Evolutionary conservation across 2,888 invertebrate genomes (phyloP).

Genomic region (Helicoverpa assulta): DNA sequence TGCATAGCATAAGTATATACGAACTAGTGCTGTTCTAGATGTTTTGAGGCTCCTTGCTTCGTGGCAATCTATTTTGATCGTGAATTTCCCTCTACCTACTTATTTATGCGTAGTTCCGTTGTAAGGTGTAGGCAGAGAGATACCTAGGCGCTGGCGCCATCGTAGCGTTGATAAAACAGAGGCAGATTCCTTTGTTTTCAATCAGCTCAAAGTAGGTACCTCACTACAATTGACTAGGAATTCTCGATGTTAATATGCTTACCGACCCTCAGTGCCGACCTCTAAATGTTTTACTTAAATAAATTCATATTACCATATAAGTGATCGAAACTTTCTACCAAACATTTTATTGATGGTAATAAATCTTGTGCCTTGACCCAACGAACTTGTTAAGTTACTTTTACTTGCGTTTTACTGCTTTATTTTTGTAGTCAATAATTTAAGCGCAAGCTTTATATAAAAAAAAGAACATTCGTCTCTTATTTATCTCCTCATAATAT

Average conservation of each 20-base stretch:
- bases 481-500: no score
- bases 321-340: neutral
- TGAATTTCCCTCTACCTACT: neutral
- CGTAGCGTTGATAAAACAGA: conserved; percentile 23
- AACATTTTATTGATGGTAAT: neutral
- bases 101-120: neutral
- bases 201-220: conserved; percentile 35
- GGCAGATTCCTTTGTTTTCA: conserved; percentile 40
- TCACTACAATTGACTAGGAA: conserved; percentile 40
- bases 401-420: neutral
- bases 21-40: conserved; percentile 53
- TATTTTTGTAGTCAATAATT: neutral
- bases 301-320: neutral
- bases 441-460: no score
- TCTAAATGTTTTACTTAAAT: no score
- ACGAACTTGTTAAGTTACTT: neutral
- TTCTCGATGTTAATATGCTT: neutral
- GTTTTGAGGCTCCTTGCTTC: conserved; percentile 29
- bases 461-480: no score
- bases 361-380: conserved; percentile 18
- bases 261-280: no score
- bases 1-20: conserved; percentile 33
- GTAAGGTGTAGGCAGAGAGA: conserved; percentile 8
- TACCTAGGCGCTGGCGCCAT: neutral
- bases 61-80: conserved; percentile 25